These are phyloP conservation scores for Bovichtus variegatus DNA, from an alignment of 2,797 vertebrate species.

Conservation along the genomic window DNA sequence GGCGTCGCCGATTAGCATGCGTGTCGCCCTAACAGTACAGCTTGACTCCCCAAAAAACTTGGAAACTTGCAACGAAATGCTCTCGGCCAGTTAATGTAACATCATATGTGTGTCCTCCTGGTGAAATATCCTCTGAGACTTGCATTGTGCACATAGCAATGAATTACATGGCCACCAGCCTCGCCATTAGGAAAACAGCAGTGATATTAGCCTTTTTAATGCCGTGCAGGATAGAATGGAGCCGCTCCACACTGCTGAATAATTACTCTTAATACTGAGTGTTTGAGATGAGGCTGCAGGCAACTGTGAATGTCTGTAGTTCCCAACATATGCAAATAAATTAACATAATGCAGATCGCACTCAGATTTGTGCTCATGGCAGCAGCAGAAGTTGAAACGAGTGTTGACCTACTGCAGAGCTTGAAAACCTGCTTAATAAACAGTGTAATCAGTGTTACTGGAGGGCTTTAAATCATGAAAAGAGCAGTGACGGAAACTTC, in stretches of 20 bases:
- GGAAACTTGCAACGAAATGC: conserved; percentile 32
- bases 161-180: conserved; percentile 58
- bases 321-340: conserved; percentile 78
- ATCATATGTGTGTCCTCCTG: conserved; percentile 54
- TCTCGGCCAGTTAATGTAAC: conserved; percentile 42
- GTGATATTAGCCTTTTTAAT: conserved; percentile 66
- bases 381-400: conserved; percentile 42
- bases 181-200: conserved; percentile 58
- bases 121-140: conserved; percentile 48
- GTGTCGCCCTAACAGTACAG: conserved; percentile 54
- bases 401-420: conserved; percentile 49
- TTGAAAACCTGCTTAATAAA: conserved; percentile 45
- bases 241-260: conserved; percentile 49
- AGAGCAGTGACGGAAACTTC: conserved; percentile 26
- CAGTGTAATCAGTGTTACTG: conserved; percentile 36
- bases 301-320: conserved; percentile 50
- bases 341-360: conserved; percentile 59
- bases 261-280: conserved; percentile 63
- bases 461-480: conserved; percentile 1
- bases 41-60: conserved; percentile 52
- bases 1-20: conserved; percentile 63
- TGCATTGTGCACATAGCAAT: conserved; percentile 56
- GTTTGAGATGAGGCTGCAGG: conserved; percentile 56
- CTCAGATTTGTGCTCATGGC: conserved; percentile 47
- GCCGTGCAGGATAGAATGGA: conserved; percentile 34